These are phyloP conservation scores for Ptilodon capucinus DNA, from an alignment of 2,888 invertebrate genomes.

Conservation along the genomic window DNA sequence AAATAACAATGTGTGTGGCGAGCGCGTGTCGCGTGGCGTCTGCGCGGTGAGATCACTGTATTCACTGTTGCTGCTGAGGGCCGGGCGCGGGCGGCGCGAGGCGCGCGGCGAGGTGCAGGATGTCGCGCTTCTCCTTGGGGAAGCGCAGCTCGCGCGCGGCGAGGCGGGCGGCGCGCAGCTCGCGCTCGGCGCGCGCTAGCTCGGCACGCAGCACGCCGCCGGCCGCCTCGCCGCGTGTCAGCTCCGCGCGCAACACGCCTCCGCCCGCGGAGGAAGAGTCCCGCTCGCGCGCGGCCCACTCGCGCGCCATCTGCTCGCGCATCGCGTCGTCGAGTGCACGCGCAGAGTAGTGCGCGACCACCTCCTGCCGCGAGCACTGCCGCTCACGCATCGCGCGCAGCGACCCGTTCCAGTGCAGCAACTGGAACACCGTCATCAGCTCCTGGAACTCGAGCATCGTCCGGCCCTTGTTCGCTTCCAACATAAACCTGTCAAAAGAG, in stretches of 20 bases:
- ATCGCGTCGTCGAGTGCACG: constrained; percentile 96
- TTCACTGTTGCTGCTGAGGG: constrained; percentile 67
- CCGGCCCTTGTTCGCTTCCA: constrained; percentile 92
- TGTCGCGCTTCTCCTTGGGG: constrained; percentile 97
- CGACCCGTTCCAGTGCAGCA: constrained; percentile 98
- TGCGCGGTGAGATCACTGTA: constrained; percentile 63
- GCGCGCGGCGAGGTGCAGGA: constrained; percentile 95
- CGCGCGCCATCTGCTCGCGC: constrained; percentile 97
- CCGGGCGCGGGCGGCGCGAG: constrained; percentile 83
- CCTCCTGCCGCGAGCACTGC: constrained; percentile 95
- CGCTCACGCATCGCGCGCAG: constrained; percentile 97
- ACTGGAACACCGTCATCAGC: constrained; percentile 98
- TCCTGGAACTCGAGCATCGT: constrained; percentile 98
- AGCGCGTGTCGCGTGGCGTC: constrained; percentile 31
- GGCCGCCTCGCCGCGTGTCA: constrained; percentile 93
- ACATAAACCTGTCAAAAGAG: constrained; percentile 83
- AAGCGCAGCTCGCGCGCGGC: constrained; percentile 95
- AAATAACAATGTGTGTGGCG: constrained; percentile 61
- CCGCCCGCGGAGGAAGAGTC: constrained; percentile 57
- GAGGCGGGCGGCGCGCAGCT: constrained; percentile 91
- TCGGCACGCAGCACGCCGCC: constrained; percentile 93
- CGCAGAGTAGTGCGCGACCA: constrained; percentile 95
- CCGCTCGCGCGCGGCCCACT: constrained; percentile 92
- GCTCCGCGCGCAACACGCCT: constrained; percentile 89
- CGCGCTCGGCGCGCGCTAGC: constrained; percentile 91